Evolutionary conservation across 2,888 invertebrate species (phyloP).

Genomic region (Tribolium freemani): DNA sequence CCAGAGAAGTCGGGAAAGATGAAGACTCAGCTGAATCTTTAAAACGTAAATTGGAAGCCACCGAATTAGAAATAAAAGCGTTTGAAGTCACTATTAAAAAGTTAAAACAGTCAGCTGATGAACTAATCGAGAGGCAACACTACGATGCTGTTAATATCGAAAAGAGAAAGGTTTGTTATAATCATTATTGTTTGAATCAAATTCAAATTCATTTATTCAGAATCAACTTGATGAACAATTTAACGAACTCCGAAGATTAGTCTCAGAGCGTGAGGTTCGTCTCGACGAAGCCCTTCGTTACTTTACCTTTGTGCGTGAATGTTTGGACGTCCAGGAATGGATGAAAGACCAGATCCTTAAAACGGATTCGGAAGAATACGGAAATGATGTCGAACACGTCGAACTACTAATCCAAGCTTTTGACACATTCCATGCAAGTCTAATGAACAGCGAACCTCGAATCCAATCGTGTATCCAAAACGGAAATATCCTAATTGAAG

Average conservation of each 20-base stretch:
- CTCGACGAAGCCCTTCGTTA: slow-evolving; percentile 73
- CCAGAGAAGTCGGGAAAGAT: slow-evolving; percentile 90
- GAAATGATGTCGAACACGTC: slow-evolving; percentile 97
- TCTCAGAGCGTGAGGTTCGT: slow-evolving; percentile 74
- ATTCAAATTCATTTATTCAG: slow-evolving; percentile 42
- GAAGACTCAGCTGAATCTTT: slow-evolving; percentile 91
- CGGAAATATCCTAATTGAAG: slow-evolving; percentile 79
- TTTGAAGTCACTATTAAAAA: slow-evolving; percentile 82
- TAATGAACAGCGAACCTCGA: slow-evolving; percentile 86
- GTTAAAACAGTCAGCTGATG: slow-evolving; percentile 77
- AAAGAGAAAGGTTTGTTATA: slow-evolving; percentile 71
- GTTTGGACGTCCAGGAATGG: slow-evolving; percentile 94
- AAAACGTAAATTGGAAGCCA: slow-evolving; percentile 85
- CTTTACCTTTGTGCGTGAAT: slow-evolving; percentile 87
- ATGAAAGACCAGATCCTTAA: slow-evolving; percentile 91
- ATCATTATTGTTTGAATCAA: slow-evolving; percentile 31
- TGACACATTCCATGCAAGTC: slow-evolving; percentile 89
- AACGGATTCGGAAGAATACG: slow-evolving; percentile 97
- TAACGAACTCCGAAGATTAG: slow-evolving; percentile 75
- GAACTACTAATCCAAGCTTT: slow-evolving; percentile 93
- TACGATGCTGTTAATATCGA: slow-evolving; percentile 84
- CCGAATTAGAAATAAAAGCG: slow-evolving; percentile 86
- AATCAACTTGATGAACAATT: slow-evolving; percentile 76
- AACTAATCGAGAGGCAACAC: slow-evolving; percentile 81
- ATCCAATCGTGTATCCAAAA: slow-evolving; percentile 80